Conservation (phyloP, 2,797 vertebrate genomes). For the Ceyx erithaca region DNA sequence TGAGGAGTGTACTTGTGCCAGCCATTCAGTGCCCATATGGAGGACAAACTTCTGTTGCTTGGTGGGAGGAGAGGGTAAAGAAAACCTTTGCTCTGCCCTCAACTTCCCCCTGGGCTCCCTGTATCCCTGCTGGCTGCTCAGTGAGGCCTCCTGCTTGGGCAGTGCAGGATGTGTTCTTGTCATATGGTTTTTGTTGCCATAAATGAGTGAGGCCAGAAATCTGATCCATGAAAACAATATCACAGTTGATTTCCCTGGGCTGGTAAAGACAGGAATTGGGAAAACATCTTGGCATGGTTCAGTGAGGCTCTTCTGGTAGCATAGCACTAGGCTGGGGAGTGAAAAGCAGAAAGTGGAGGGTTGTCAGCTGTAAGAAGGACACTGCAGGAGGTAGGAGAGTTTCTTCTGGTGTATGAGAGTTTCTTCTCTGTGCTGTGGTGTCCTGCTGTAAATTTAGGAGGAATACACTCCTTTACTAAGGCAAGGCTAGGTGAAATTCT, state of each 20-base stretch:
- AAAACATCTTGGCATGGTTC: neutral
- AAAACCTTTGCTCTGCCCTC: neutral
- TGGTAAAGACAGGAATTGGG: neutral
- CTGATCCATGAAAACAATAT: neutral
- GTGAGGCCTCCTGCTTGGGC: neutral
- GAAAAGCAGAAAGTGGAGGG: neutral
- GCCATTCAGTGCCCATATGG: accelerated
- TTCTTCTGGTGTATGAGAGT: accelerated
- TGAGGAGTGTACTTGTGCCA: neutral
- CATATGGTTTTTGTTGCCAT: neutral
- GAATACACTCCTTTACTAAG: neutral
- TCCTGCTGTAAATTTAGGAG: neutral
- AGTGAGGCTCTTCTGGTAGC: neutral
- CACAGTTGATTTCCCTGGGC: neutral
- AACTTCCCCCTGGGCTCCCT: neutral
- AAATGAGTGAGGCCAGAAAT: neutral
- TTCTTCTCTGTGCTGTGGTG: neutral
- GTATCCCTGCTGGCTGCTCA: neutral
- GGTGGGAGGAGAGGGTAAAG: neutral
- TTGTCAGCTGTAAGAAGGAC: neutral
- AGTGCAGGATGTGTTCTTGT: neutral
- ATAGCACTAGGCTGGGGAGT: neutral
- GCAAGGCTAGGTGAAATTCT: neutral
- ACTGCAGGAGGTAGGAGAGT: neutral
- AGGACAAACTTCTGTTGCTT: neutral